These are phyloP conservation scores for Rhagonycha fulva DNA, from an alignment of 2,888 invertebrate genomes.

Conservation along the genomic window DNA sequence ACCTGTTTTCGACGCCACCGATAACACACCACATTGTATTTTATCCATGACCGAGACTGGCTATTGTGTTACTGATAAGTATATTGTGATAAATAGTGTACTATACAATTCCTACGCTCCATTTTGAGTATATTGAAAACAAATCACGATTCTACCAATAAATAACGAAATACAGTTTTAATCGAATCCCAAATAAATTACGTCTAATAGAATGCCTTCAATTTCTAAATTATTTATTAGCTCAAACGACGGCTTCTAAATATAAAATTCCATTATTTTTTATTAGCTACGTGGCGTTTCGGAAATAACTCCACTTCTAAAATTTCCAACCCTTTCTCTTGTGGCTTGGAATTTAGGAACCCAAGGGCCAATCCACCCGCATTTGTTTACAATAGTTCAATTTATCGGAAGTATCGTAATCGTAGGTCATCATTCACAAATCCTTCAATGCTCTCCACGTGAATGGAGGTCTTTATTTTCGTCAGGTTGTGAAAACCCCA, in stretches of 20 bases:
- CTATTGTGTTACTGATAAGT: constrained; percentile 15
- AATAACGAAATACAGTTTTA: not conserved
- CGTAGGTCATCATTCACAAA: not conserved
- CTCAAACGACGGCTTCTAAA: not conserved
- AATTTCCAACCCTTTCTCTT: not conserved
- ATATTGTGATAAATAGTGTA: constrained; percentile 5
- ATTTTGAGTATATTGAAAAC: constrained; percentile 9
- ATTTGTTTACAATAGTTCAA: not conserved
- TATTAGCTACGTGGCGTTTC: not conserved
- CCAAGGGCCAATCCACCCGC: not conserved
- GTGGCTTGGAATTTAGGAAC: not conserved
- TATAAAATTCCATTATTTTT: not conserved
- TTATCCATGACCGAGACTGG: constrained; percentile 20
- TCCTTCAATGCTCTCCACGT: not conserved
- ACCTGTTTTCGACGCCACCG: constrained; percentile 35
- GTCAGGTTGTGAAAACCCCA: not conserved
- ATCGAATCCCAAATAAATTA: not conserved
- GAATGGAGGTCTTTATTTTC: not conserved
- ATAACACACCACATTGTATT: constrained; percentile 24
- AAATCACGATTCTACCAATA: not conserved
- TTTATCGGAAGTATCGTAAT: not conserved
- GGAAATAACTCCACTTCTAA: not conserved
- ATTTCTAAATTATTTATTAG: not conserved
- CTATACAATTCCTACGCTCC: constrained; percentile 10
- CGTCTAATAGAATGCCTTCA: not conserved